Percentiles rank a stretch among this genome's conserved stretches.
Evolutionary conservation across 2,797 vertebrate species (phyloP).

Genomic region (Phyllotis vaccarum): DNA sequence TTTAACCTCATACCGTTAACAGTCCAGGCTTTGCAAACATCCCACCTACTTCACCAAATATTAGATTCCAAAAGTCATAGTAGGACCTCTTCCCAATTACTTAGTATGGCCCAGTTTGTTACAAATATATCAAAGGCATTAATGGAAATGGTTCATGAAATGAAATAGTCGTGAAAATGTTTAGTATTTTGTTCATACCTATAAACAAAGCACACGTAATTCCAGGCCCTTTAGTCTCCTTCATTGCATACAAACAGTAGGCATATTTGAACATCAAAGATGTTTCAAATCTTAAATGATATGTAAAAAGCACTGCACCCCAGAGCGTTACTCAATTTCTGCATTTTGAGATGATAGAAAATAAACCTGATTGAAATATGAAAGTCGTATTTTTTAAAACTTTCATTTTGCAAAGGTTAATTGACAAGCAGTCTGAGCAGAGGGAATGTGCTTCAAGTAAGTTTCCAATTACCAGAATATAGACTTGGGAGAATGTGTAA

Average conservation of each 20-base stretch:
- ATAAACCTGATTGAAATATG: slow-evolving; percentile 78
- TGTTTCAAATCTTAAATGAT: slow-evolving; percentile 66
- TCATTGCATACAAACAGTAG: slow-evolving; percentile 39
- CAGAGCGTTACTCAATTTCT: slow-evolving; percentile 66
- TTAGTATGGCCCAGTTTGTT: neutral
- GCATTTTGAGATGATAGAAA: slow-evolving; percentile 74
- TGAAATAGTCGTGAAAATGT: neutral
- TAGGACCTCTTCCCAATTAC: neutral
- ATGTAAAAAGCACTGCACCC: slow-evolving; percentile 56
- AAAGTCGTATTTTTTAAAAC: slow-evolving; percentile 73
- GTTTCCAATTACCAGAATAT: slow-evolving; percentile 76
- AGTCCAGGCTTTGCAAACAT: neutral
- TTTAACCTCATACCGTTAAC: neutral
- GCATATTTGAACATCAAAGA: slow-evolving; percentile 49
- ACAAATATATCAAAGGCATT: neutral
- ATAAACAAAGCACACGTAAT: slow-evolving; percentile 59
- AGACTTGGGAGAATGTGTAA: slow-evolving; percentile 70
- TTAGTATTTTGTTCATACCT: slow-evolving; percentile 53
- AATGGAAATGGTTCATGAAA: neutral
- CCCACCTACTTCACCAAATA: slow-evolving; percentile 10
- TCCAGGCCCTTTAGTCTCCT: slow-evolving; percentile 52
- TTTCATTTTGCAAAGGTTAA: slow-evolving; percentile 82
- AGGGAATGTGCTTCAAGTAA: slow-evolving; percentile 71
- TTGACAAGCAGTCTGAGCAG: slow-evolving; percentile 75
- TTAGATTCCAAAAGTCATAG: neutral